Evolutionary conservation across 1,140 invertebrate species (phyloP).

Genomic region (Reticulitermes speratus): DNA sequence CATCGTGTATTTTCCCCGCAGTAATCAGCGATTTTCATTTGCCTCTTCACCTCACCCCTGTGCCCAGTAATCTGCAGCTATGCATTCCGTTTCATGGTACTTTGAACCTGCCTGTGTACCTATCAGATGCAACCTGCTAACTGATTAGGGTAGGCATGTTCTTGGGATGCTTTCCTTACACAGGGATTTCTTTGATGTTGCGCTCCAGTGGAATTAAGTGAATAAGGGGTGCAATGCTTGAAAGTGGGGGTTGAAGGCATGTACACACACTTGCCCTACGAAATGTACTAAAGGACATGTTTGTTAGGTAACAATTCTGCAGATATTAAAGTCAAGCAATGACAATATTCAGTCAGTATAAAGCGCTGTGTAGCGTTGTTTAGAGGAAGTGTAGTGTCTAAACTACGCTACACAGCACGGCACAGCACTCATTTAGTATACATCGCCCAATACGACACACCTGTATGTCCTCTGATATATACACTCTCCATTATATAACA

Average conservation of each 20-base stretch:
- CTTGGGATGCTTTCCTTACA: not conserved
- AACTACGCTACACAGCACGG: too few relatives aligned
- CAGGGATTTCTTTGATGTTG: slow-evolving; percentile 6
- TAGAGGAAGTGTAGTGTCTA: too few relatives aligned
- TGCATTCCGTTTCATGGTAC: not conserved
- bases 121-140: not conserved
- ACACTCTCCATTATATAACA: too few relatives aligned
- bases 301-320: not conserved
- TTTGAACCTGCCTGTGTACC: not conserved
- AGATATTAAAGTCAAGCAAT: too few relatives aligned
- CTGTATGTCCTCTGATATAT: too few relatives aligned
- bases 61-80: not conserved
- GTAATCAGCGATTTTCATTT: not conserved
- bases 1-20: not conserved
- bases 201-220: not conserved
- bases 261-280: not conserved
- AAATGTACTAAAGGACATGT: not conserved
- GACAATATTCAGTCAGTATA: too few relatives aligned
- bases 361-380: too few relatives aligned
- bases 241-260: not conserved
- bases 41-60: not conserved
- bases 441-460: too few relatives aligned
- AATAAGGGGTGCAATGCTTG: not conserved
- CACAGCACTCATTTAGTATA: too few relatives aligned
- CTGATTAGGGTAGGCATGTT: not conserved